Evolutionary conservation across 2,797 vertebrate genomes (phyloP), one percentile per base, ranked within the genome.

Genomic region (Tadarida brasiliensis): DNA sequence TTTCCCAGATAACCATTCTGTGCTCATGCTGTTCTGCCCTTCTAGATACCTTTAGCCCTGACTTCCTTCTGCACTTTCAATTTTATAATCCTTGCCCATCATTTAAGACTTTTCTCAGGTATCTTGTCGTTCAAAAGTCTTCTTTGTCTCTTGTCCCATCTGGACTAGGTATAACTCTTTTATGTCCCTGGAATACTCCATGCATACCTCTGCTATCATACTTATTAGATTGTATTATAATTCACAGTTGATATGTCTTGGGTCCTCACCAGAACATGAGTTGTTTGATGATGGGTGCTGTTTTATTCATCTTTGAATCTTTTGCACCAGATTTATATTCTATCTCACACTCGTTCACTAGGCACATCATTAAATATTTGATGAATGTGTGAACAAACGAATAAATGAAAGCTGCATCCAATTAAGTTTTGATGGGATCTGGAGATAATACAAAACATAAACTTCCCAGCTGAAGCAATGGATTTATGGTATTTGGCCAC

Each of bases 261-360:
- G 26, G 68, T 68, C 30, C 11, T 63, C 4, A 19, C 51, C 74
- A 51, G 10, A 73, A 39, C 26, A 7, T 73, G 28, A 87, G 20
- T 47, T 94, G 26, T 26, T 65, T 81, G 35, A 84, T 76, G 57
- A 28, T 47, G 12, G 39, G 14, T 3, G 16, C 15, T 87, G 17
- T 67, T 71, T 85, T 49, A 70, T 63, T 92, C 24, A 57, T 80
- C 90, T 94, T 68, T 80, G n/a, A 70, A 67, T 84, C 28, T 63
- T 70, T 77, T 57, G 47, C 63, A 57, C 33, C 28, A 83, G 63
- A 11, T n/a, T 1, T 74, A 47, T 51, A 24, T 80, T 92, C 26
- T 82, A 1, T 51, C 15, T 76, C 68, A 61, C n/a, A n/a, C n/a
- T n/a, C n/a, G n/a, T n/a, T n/a, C 4, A 39, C 33, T n/a, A 78